Conservation (phyloP, 2,797 vertebrate genomes). For the Percopsis omiscomaycus region DNA sequence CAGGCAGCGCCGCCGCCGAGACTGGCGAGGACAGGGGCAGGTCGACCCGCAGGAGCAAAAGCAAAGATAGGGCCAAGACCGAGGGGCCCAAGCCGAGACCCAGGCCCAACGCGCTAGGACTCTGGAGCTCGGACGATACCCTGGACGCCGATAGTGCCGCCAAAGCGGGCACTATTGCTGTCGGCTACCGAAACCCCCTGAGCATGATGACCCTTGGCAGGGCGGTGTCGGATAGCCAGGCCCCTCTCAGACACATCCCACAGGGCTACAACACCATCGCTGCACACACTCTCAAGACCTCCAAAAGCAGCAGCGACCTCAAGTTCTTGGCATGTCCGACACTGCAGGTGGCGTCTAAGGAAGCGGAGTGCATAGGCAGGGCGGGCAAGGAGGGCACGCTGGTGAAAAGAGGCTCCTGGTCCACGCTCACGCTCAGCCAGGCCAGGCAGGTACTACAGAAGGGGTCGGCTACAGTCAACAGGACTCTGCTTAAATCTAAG, state of each 20-base stretch:
- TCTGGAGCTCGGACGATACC: conserved; percentile 94
- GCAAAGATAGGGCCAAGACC: conserved; percentile 92
- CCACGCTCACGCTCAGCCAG: conserved; percentile 93
- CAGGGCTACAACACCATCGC: conserved; percentile 97
- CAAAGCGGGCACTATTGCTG: conserved; percentile 74
- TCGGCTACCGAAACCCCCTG: conserved; percentile 88
- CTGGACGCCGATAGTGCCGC: conserved; percentile 85
- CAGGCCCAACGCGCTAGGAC: conserved; percentile 88
- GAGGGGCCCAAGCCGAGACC: conserved; percentile 88
- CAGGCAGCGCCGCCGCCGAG: conserved; percentile 61
- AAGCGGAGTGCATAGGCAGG: conserved; percentile 73
- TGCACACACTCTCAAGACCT: conserved; percentile 91
- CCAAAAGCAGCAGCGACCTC: conserved; percentile 96
- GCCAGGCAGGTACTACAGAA: conserved; percentile 96
- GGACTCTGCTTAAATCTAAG: conserved; percentile 93
- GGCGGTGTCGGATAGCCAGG: conserved; percentile 88
- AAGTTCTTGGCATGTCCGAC: conserved; percentile 78
- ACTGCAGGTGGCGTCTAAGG: conserved; percentile 73
- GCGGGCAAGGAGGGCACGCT: conserved; percentile 82
- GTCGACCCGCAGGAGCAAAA: conserved; percentile 89
- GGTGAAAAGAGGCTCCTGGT: conserved; percentile 96
- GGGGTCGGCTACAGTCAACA: conserved; percentile 93
- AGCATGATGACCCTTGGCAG: conserved; percentile 94
- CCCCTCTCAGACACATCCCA: conserved; percentile 85
- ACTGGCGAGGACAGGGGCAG: conserved; percentile 79